Conservation (phyloP, 2,888 invertebrate species). For the Pristionchus maxplancki region DNA sequence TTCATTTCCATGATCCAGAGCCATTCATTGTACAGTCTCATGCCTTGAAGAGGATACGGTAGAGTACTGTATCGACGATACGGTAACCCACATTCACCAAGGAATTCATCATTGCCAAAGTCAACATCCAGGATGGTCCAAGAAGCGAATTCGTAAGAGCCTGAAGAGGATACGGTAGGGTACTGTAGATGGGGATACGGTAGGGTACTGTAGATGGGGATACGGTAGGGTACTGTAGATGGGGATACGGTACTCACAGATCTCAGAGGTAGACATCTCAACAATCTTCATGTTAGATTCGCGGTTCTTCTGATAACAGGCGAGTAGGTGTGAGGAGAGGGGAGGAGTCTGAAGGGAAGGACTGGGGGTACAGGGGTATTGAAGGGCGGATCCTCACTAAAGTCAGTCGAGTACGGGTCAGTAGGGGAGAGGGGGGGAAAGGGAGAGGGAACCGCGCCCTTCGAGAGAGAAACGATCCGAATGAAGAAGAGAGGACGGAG, state of each 20-base stretch:
- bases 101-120: not conserved
- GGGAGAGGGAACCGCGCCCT: not conserved
- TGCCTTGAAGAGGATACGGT: not conserved
- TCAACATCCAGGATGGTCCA: not conserved
- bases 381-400: not conserved
- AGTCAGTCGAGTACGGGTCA: slow-evolving; percentile 13
- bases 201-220: not conserved
- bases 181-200: too few relatives aligned
- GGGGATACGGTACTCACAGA: not conserved
- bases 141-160: not conserved
- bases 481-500: not conserved
- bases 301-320: not conserved
- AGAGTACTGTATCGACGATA: not conserved
- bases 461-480: not conserved
- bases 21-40: not conserved
- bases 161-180: not conserved
- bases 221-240: not conserved
- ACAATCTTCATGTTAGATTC: not conserved
- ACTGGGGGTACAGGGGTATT: not conserved
- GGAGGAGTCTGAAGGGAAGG: not conserved
- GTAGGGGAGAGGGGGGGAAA: not conserved
- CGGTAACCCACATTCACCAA: slow-evolving; percentile 4
- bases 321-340: too few relatives aligned
- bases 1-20: too few relatives aligned
- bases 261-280: not conserved